A percentile compares a stretch with the other conserved stretches of the same genome.
phyloP scores from a whole-genome alignment of 2,113 vertebrate species.

The Odontophorus gujanensis region DNA sequence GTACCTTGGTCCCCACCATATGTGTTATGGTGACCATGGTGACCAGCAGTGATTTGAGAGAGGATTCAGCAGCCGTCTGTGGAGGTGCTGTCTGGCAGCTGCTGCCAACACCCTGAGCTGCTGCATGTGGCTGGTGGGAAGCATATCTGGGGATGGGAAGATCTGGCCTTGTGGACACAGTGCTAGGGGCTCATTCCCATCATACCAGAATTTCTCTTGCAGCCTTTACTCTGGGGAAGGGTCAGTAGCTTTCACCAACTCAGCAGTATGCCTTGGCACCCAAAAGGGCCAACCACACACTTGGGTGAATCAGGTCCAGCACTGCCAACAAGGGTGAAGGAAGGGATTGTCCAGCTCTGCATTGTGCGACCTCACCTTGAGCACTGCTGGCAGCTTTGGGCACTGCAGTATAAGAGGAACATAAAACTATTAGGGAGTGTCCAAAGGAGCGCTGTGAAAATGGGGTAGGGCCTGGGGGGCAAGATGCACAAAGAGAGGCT shows the following conservation, averaged over 20 bases:
- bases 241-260: fast-evolving
- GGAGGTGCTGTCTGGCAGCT: not conserved
- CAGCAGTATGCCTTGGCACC: too few relatives aligned
- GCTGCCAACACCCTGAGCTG: not conserved
- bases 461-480: too few relatives aligned
- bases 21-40: not conserved
- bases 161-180: not conserved
- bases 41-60: not conserved
- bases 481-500: too few relatives aligned
- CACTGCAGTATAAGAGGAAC: too few relatives aligned
- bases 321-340: too few relatives aligned
- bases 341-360: too few relatives aligned
- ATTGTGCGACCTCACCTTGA: too few relatives aligned
- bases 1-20: not conserved
- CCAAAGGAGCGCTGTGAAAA: too few relatives aligned
- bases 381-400: too few relatives aligned
- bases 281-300: too few relatives aligned
- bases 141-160: not conserved
- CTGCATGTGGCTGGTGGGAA: not conserved
- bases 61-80: not conserved
- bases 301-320: too few relatives aligned
- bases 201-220: not conserved
- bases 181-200: not conserved
- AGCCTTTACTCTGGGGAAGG: not conserved
- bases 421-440: too few relatives aligned